These are phyloP conservation scores for Iguana delicatissima DNA, from an alignment of 2,797 vertebrate species.

Conservation along the genomic window DNA sequence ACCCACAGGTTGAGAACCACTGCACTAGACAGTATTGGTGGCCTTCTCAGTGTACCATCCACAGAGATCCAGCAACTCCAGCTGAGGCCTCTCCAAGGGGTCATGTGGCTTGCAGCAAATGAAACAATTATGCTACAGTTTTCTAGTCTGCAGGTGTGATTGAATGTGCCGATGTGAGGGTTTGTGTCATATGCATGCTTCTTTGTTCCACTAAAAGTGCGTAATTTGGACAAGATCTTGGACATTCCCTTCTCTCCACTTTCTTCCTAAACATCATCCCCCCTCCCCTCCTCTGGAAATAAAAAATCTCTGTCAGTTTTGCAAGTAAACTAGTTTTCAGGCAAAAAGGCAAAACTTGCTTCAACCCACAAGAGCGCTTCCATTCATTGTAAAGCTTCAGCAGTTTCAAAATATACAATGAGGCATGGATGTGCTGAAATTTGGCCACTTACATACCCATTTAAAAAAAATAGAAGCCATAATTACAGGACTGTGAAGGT, in stretches of 20 bases:
- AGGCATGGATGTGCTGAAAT: conserved; percentile 37
- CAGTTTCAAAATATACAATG: conserved; percentile 30
- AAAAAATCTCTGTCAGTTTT: neutral
- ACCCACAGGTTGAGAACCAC: too few relatives aligned
- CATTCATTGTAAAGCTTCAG: conserved; percentile 9
- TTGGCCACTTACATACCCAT: conserved; percentile 27
- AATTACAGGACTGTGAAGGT: conserved; percentile 62
- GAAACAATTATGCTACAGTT: neutral
- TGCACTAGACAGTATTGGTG: too few relatives aligned
- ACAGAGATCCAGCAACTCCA: neutral
- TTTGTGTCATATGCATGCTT: neutral
- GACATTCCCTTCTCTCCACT: neutral
- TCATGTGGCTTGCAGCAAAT: neutral
- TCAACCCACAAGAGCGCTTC: neutral
- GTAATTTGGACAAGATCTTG: neutral
- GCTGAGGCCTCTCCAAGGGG: neutral
- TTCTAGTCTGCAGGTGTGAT: neutral
- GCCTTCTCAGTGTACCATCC: neutral
- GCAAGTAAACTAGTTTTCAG: conserved; percentile 19
- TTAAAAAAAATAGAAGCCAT: conserved; percentile 27
- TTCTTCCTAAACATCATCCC: neutral
- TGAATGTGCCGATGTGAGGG: neutral
- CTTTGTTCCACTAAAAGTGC: neutral
- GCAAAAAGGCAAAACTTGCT: conserved; percentile 32
- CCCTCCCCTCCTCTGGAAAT: neutral